These are phyloP conservation scores for Agriotes lineatus DNA, from an alignment of 2,888 invertebrate species.

Conservation along the genomic window DNA sequence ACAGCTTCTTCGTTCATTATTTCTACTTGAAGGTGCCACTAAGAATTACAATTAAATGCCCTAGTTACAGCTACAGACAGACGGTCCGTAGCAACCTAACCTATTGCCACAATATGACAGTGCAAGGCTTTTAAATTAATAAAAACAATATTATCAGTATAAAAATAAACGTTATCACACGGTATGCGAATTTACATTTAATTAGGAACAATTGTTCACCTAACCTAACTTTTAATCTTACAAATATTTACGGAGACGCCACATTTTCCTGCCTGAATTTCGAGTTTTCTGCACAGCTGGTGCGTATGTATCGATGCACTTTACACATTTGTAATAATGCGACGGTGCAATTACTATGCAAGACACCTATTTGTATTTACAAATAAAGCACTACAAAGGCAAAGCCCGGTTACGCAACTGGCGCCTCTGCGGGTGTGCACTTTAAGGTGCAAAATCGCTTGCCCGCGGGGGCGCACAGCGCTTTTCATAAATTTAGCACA, in stretches of 20 bases:
- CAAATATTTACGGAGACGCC: background rate
- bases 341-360: background rate
- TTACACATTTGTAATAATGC: no score
- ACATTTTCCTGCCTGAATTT: background rate
- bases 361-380: background rate
- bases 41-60: conserved; percentile 3
- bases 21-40: background rate
- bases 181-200: background rate
- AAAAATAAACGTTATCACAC: background rate
- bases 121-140: no score
- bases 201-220: conserved; percentile 4
- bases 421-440: conserved; percentile 3
- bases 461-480: background rate
- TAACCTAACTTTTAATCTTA: conserved; percentile 15
- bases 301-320: background rate
- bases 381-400: conserved; percentile 19
- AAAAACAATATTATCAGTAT: no score
- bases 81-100: no score
- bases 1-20: conserved; percentile 34
- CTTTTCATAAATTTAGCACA: conserved; percentile 9
- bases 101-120: no score
- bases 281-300: background rate
- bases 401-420: background rate
- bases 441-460: conserved; percentile 12
- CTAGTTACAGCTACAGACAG: no score